These are phyloP conservation scores for Caranx ignobilis DNA, from an alignment of 2,113 vertebrate genomes.

Conservation along the genomic window DNA sequence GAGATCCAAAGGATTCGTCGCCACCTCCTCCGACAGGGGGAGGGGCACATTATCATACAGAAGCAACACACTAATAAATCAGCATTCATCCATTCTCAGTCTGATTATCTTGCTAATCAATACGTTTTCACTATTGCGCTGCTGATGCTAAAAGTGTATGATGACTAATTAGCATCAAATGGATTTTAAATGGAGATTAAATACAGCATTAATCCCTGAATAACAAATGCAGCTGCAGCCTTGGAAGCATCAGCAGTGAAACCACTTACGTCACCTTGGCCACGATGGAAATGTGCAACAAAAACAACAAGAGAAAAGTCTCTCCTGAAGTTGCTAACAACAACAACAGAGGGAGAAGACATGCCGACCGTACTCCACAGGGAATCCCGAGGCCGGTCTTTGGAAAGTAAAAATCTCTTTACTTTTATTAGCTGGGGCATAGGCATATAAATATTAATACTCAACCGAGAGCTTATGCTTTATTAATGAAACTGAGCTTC, in stretches of 20 bases:
- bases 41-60: conserved; percentile 35
- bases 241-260: conserved; percentile 13
- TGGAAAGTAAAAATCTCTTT: conserved; percentile 52
- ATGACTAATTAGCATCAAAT: conserved; percentile 66
- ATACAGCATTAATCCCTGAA: conserved; percentile 56
- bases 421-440: conserved; percentile 63
- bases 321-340: conserved; percentile 13
- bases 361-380: not conserved
- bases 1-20: conserved; percentile 22
- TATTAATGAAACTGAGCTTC: conserved; percentile 75
- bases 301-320: not conserved
- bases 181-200: conserved; percentile 71
- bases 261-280: not conserved
- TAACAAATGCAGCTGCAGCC: conserved; percentile 44
- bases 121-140: conserved; percentile 37
- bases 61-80: conserved; percentile 53
- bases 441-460: conserved; percentile 72
- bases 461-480: conserved; percentile 67
- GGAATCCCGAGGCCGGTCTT: conserved; percentile 34
- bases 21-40: not conserved
- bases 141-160: conserved; percentile 49
- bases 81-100: conserved; percentile 37
- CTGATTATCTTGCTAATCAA: conserved; percentile 66
- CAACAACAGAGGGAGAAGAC: conserved; percentile 23
- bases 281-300: conserved; percentile 3